Evolutionary conservation across 2,797 vertebrate genomes (phyloP), one percentile per base, ranked within the genome.

Genomic region (Sandelia bainsii): DNA sequence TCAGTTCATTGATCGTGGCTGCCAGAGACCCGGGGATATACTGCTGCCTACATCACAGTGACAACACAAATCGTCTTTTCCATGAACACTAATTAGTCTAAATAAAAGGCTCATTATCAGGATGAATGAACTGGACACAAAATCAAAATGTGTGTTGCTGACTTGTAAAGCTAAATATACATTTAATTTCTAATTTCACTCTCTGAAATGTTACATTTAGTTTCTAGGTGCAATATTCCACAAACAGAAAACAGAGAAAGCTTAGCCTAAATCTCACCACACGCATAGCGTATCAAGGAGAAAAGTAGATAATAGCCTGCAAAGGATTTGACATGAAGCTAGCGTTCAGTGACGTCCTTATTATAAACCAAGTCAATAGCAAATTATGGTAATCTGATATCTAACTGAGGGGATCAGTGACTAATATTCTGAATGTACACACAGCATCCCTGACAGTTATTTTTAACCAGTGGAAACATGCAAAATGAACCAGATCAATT

Each of bases 351-450:
- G 84, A 84, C 61, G 70, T 90, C 81, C 75, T 83, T 86, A 82
- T 91, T 90, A 85, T 88, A 89, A 90, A 91, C 79, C 90, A 82
- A 88, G 89, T 92, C 90, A 92, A 90, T 91, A 89, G 85, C 81
- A 91, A 92, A 92, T 93, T 93, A 93, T 93, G 91, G 53, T 92
- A 91, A 94, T 93, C 81, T 83, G 69, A 89, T 82, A 90, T 87
- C 82, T 87, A 88, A 90, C 86, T 85, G 79, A 76, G 79, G 71
- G 76, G 79, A 88, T 77, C 60, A 58, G 83, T 85, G 90, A 91
- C 86, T 92, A 90, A 91, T 77, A 87, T 87, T 71, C 72, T 76
- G 51, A 72, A 54, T 68, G 79, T 86, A 83, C 79, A 84, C 68
- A 78, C 77, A 82, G 64, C 73, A 74, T 83, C 71, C 69, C 75